Conservation (phyloP, 2,888 invertebrate species). For the Ferdinandea cuprea region DNA sequence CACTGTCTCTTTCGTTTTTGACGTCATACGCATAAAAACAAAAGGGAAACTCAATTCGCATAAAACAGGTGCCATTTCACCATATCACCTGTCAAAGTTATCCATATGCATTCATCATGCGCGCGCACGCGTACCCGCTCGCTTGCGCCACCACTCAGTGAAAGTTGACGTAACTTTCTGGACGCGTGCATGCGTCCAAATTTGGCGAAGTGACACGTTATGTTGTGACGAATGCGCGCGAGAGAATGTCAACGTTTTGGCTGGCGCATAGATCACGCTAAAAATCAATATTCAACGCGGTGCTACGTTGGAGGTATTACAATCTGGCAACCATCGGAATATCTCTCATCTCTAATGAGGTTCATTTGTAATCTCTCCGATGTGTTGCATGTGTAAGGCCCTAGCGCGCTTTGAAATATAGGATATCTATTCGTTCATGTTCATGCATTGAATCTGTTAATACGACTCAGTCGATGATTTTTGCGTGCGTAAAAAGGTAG, state of each 20-base stretch:
- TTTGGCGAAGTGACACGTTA: slow-evolving; percentile 54
- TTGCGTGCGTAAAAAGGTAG: slow-evolving; percentile 31
- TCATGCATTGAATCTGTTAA: slow-evolving; percentile 42
- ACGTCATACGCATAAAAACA: slow-evolving; percentile 35
- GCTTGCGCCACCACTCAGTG: slow-evolving; percentile 56
- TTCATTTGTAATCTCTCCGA: slow-evolving; percentile 63
- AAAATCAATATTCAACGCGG: slow-evolving; percentile 59
- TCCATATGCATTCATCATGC: slow-evolving; percentile 47
- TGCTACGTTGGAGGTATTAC: slow-evolving; percentile 44
- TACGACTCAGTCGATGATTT: slow-evolving; percentile 14
- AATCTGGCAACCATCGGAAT: slow-evolving; percentile 55
- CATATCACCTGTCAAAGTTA: slow-evolving; percentile 60
- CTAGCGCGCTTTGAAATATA: slow-evolving; percentile 17
- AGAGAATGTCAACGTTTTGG: slow-evolving; percentile 53
- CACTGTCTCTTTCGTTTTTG: slow-evolving; percentile 50
- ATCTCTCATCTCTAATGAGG: slow-evolving; percentile 55
- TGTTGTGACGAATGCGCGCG: no score
- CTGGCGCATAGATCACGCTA: slow-evolving; percentile 34
- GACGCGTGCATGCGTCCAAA: slow-evolving; percentile 53
- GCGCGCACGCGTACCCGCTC: background rate
- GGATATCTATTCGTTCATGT: slow-evolving; percentile 30
- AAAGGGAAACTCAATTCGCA: slow-evolving; percentile 67
- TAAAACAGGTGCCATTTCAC: slow-evolving; percentile 65
- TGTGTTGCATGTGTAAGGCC: slow-evolving; percentile 43
- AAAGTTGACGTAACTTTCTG: slow-evolving; percentile 71